phyloP scores from a whole-genome alignment of 2,888 invertebrate genomes.

The Pyrochroa serraticornis region DNA sequence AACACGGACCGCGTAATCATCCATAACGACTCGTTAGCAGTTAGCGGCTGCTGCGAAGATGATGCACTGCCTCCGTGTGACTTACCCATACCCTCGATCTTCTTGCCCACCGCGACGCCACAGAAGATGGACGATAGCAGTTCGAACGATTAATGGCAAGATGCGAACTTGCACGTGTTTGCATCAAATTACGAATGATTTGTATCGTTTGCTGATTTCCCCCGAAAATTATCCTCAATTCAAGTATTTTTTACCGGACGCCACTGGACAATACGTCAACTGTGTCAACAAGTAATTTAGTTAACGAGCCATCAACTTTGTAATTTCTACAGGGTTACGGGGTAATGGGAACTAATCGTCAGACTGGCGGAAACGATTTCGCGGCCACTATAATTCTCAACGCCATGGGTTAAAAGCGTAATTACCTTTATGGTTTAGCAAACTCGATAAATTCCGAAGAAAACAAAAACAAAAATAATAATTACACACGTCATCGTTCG shows the following conservation, averaged over 20 bases:
- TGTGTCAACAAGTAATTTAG: too few species aligned
- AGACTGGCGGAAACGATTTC: slow-evolving; percentile 23
- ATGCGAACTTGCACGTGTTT: too few species aligned
- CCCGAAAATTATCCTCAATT: too few species aligned
- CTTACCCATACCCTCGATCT: not conserved
- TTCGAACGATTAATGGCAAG: too few species aligned
- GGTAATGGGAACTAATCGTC: slow-evolving; percentile 22
- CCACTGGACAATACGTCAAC: too few species aligned
- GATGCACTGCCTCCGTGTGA: slow-evolving; percentile 15
- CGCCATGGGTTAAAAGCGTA: slow-evolving; percentile 20
- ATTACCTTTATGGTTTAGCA: slow-evolving; percentile 16
- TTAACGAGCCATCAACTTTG: too few species aligned
- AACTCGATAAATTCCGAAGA: slow-evolving; percentile 23
- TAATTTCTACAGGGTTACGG: slow-evolving; percentile 10
- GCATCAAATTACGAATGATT: too few species aligned
- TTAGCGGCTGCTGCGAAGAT: slow-evolving; percentile 25
- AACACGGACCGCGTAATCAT: slow-evolving; percentile 38
- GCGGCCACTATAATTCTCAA: slow-evolving; percentile 21
- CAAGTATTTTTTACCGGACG: too few species aligned
- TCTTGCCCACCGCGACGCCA: not conserved
- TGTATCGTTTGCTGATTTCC: too few species aligned
- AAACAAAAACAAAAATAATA: slow-evolving; percentile 12
- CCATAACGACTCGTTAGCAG: slow-evolving; percentile 27
- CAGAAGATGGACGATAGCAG: too few species aligned
- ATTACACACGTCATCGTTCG: slow-evolving; percentile 20